phyloP scores from a whole-genome alignment of 2,113 vertebrate genomes.

The Rhabdornis inornatus region DNA sequence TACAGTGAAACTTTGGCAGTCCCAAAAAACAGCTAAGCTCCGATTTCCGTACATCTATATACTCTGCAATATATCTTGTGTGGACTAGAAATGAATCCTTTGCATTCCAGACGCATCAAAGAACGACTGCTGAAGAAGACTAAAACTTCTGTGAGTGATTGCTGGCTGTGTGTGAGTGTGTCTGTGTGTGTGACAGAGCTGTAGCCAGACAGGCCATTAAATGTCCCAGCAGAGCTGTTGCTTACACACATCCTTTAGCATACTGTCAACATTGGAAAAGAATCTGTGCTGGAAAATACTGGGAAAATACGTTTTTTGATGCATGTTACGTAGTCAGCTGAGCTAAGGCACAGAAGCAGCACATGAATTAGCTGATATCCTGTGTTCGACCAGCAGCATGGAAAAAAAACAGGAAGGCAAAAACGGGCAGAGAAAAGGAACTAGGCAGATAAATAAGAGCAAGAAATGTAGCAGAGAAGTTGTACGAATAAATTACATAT shows the following conservation, averaged over 20 bases:
- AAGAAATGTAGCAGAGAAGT: neutral
- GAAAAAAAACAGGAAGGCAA: neutral
- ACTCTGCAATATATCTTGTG: slow-evolving; percentile 63
- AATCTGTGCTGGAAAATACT: neutral
- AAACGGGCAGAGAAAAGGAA: neutral
- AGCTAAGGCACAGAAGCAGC: neutral
- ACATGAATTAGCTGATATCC: neutral
- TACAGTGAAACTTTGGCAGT: slow-evolving; percentile 60
- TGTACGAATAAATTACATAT: neutral
- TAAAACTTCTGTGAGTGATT: slow-evolving; percentile 47
- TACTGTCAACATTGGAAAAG: slow-evolving; percentile 31
- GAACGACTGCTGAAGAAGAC: slow-evolving; percentile 44
- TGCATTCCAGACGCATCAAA: slow-evolving; percentile 59
- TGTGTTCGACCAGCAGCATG: neutral
- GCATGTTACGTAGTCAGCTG: neutral
- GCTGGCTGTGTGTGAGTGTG: neutral
- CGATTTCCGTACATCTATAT: slow-evolving; percentile 54
- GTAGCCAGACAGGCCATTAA: slow-evolving; percentile 40
- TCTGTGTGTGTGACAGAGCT: neutral
- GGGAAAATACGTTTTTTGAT: neutral
- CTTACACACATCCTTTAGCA: slow-evolving; percentile 14
- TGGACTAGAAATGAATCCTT: slow-evolving; percentile 43
- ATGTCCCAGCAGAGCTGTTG: slow-evolving; percentile 28
- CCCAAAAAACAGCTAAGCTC: slow-evolving; percentile 54
- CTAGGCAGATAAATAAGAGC: neutral